Percentiles rank a stretch among this genome's conserved stretches.
phyloP scores from a whole-genome alignment of 1,140 invertebrate species.

The Anoplophora glabripennis region DNA sequence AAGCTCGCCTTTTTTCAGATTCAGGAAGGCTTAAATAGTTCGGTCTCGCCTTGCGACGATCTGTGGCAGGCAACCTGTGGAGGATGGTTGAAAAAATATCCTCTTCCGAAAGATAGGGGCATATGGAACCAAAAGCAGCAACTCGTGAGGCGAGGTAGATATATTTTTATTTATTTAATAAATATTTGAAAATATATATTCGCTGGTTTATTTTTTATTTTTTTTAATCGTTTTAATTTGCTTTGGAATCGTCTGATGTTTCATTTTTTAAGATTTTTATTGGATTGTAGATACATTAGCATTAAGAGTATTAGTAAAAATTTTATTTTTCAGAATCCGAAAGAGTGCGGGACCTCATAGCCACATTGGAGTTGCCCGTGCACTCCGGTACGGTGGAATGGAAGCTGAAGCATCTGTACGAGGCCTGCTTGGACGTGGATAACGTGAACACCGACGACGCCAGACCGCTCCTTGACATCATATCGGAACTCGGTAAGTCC shows the following conservation, averaged over 20 bases:
- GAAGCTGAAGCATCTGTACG: constrained; percentile 52
- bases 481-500: constrained; percentile 47
- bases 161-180: too few species aligned
- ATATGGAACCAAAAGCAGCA: constrained; percentile 45
- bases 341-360: constrained; percentile 40
- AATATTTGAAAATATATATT: too few species aligned
- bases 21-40: constrained; percentile 44
- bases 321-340: constrained; percentile 36
- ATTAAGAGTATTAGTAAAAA: too few species aligned
- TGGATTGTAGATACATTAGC: too few species aligned
- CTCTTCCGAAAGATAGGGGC: constrained; percentile 45
- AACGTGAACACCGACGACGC: constrained; percentile 46
- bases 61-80: constrained; percentile 57
- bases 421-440: constrained; percentile 50
- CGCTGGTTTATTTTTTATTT: too few species aligned
- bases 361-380: constrained; percentile 43
- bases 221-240: too few species aligned
- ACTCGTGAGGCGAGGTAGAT: constrained; percentile 32
- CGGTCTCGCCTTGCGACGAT: constrained; percentile 53
- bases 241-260: too few species aligned
- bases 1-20: constrained; percentile 25
- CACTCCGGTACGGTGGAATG: constrained; percentile 44
- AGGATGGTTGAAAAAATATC: constrained; percentile 50
- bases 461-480: constrained; percentile 46
- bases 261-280: too few species aligned